phyloP scores from a whole-genome alignment of 2,113 vertebrate genomes.

The Spheniscus mendiculus region DNA sequence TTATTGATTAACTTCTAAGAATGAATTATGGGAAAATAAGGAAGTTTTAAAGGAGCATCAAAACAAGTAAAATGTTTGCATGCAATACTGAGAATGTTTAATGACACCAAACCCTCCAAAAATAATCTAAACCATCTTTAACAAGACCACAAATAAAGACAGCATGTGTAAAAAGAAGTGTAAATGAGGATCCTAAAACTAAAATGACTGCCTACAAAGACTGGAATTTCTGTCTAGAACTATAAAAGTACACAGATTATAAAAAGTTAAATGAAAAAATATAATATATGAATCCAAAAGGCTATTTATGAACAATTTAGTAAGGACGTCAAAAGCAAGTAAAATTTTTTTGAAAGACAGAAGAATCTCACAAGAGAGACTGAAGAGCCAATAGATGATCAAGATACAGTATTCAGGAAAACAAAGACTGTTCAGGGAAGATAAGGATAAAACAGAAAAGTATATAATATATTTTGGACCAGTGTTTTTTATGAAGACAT shows the following conservation, averaged over 20 bases:
- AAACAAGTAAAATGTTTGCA: not conserved
- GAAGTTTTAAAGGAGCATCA: not conserved
- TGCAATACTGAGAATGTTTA: not conserved
- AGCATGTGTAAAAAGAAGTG: not conserved
- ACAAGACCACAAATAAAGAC: not conserved
- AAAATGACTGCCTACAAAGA: not conserved
- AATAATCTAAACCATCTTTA: not conserved
- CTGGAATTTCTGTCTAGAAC: not conserved
- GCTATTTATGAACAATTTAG: not conserved
- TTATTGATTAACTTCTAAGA: not conserved
- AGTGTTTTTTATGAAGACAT: not conserved
- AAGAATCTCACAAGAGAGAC: not conserved
- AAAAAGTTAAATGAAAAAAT: not conserved
- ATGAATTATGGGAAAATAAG: not conserved
- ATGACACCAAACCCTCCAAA: not conserved
- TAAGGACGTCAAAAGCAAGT: not conserved
- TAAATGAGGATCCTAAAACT: not conserved
- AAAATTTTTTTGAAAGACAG: not conserved
- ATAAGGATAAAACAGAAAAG: not conserved
- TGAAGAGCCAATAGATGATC: not conserved
- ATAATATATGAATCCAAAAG: not conserved
- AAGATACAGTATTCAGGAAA: not conserved
- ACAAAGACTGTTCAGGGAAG: not conserved
- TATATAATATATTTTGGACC: not conserved
- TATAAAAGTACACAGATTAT: not conserved